Evolutionary conservation across 2,797 vertebrate genomes (phyloP), one percentile per base, ranked within the genome.

Genomic region (Sebastiscus tertius): DNA sequence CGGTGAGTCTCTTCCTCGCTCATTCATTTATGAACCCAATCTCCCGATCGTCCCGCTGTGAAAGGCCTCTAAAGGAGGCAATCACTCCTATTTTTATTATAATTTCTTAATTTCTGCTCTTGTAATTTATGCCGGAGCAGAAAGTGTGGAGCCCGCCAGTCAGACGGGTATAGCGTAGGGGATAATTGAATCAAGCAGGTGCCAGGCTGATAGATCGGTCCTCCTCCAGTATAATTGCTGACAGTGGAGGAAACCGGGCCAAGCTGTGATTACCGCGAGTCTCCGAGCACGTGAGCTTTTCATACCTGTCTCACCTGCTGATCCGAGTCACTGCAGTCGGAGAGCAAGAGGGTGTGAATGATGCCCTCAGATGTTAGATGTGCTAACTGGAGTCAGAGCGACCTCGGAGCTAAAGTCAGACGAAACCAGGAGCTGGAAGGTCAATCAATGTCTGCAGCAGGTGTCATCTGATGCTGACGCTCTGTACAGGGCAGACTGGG

Each of bases 371-470:
- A 79, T 74, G 71, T 75, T 9, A 14, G 62, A 76, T 68, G 55
- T 29, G 12, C 71, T 52, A 68, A 62, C 70, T 10, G 66, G 36
- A 54, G 74, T 73, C 66, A 59, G n/a, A 0, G 22, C 18, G 66
- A 86, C 78, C 87, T 85, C 56, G 1, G 68, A 63, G 81, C 72
- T 13, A 26, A 27, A 89, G 89, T 86, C 87, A 87, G 71, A 87
- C 1, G 67, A 87, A 83, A 88, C 77, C 81, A 13, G 64, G 82
- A 85, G 74, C 80, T 79, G 77, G 66, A 81, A 88, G 86, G 81
- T 88, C 87, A 36, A 88, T 92, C 87, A 39, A 84, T 89, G 90
- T 80, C 69, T 75, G 76, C 82, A 73, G 79, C 81, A 67, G 81
- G 75, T 61, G 89, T 86, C 86, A 92, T 60, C 84, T 59, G 89